Evolutionary conservation across 37 sponge, comb jelly and placozoan genomes (phyloP), one percentile per base, ranked within the genome.

Genomic region (Aphrocallistes beatrix): DNA sequence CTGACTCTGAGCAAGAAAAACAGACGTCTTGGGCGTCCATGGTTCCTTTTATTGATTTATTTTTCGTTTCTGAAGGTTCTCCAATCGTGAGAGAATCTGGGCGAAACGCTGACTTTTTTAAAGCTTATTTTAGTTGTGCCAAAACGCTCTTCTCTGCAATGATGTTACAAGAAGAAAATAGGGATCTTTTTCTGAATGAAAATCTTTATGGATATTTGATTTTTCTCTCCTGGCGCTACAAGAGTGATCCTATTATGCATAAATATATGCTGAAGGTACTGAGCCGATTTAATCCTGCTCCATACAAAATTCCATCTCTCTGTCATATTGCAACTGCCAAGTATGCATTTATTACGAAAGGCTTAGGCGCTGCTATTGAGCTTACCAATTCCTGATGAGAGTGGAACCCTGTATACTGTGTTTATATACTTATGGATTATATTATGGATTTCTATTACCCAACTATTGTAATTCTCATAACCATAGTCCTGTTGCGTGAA

Each of bases 21-120:
- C 75, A 60, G 75, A 60, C 75, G 8, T 60, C 75, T 60, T 60
- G 75, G 75, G 75, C 75, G 25, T 60, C 75, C 75, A 60, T 60
- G 75, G 75, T 60, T 25, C 75, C 75, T 25, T 60, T 60, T 60
- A 21, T 60, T 60, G 75, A 60, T 13, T 28, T 60, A 28, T 60
- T 60, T 6, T 60, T 60, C 21, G 21, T 60, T 60, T 60, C 75
- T 60, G n/a, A 60, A 25, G n/a, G n/a, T 30, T 60, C 75, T 13
- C 75, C 75, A 19, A 28, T 60, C 34, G n/a, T 21, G 3, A 60
- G 3, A 19, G 75, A 60, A 13, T 60, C 75, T 60, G 34, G 10
- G 10, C 8, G n/a, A 25, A 30, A 60, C n/a, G 34, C 6, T 13
- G n/a, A 60, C 1, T 30, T 60, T 3, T 30, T 60, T 30, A 60